Evolutionary conservation across 1,140 invertebrate genomes (phyloP), one percentile per base, ranked within the genome.

Genomic region (Saccostrea glomerata): DNA sequence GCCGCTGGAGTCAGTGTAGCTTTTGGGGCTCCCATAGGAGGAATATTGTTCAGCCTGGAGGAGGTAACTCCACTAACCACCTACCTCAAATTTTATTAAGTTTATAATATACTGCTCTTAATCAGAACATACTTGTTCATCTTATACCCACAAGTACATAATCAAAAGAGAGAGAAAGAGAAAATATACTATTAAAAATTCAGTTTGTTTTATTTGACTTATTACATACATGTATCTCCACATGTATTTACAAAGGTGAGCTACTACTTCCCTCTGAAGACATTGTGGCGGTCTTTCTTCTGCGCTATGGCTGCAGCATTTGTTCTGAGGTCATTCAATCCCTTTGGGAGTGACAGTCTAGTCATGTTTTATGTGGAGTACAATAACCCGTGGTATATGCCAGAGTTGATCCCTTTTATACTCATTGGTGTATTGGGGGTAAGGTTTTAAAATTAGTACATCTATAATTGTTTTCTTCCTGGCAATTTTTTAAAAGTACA

Each of bases 231-330:
- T 3, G 2, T 47, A 3, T 47, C 0, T 36, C 30, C 30, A 36
- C 47, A 9, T 47, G 9, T 47, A 60, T 85, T 77, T 87, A 77
- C 84, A 20, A 94, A 98, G 98, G 98, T 99, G 1, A 99, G 98
- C 87, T 99, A 99, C 94, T 99, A 99, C 94, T 99, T 99, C 94
- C 99, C 99, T 0, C 94, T 99, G 94, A 99, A 99, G 96, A 99
- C 99, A 0, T 95, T 99, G 83, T 99, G 99, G 99, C 96, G 99
- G 60, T 99, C 99, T 11, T 99, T 99, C 95, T 99, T 99, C 96
- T 99, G 99, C 95, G 99, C 99, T 0, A 95, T 99, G 88, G 98
- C 99, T 77, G 99, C 99, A 4, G 99, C 99, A 9, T 99, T 99
- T 95, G 97, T 99, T 40, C 95, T 99, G 56, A 96, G 98, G 86